Conservation (phyloP, 2,888 invertebrate genomes). For the Phlogophora meticulosa region DNA sequence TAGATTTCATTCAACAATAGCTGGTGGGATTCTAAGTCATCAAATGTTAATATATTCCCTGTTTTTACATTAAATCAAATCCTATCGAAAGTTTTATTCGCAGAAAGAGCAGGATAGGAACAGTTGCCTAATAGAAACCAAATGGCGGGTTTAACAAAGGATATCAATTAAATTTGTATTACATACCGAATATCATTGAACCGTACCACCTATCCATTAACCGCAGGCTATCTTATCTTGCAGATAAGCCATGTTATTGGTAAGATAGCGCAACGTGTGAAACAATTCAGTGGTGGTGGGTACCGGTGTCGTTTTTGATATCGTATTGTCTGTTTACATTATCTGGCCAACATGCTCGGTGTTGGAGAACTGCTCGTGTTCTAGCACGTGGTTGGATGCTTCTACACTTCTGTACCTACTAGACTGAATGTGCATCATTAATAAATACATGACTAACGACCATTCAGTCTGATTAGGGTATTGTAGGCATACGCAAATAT, state of each 20-base stretch:
- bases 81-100: neutral
- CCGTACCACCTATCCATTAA: slow-evolving; percentile 34
- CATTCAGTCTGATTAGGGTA: neutral
- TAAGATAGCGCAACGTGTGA: slow-evolving; percentile 37
- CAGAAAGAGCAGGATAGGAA: neutral
- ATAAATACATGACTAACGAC: no score
- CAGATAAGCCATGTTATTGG: slow-evolving; percentile 22
- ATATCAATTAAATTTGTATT: slow-evolving; percentile 12
- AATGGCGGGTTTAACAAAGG: slow-evolving; percentile 5
- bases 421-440: neutral
- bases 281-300: slow-evolving; percentile 35
- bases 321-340: slow-evolving; percentile 32
- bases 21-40: neutral
- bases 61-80: neutral
- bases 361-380: slow-evolving; percentile 5
- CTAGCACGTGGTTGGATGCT: neutral
- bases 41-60: no score
- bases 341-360: slow-evolving; percentile 6
- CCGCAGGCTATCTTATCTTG: slow-evolving; percentile 40
- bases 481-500: no score
- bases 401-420: neutral
- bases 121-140: neutral
- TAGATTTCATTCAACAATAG: slow-evolving; percentile 15
- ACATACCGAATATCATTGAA: slow-evolving; percentile 14
- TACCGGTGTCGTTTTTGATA: slow-evolving; percentile 13